Base-by-base conservation (phyloP, 2,888 invertebrate species). In the Aphelenchoides bicaudatus region DNA sequence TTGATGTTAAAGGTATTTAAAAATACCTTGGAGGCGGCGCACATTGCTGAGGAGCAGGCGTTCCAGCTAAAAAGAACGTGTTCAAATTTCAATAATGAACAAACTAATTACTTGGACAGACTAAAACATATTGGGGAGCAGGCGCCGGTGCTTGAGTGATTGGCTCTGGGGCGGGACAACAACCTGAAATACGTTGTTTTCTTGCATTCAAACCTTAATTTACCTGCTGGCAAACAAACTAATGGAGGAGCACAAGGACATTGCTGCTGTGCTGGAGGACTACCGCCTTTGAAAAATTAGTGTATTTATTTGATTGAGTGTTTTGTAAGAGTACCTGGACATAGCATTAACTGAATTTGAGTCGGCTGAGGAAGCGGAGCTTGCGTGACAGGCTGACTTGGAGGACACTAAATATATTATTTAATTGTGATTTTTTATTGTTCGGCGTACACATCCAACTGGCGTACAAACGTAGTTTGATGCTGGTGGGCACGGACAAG, bases 41-140 rank as follows among this genome's bases (percentile, higher is more conserved):
- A 34, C 34, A 34, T 34, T n/a, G 34, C 10, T n/a, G 34, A n/a
- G 10, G 34, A n/a, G 34, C 34, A 34, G n/a, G n/a, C 34, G 34
- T 34, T 34, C 10, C 34, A 34, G 34, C 34, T 34, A 10, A n/a
- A n/a, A 34, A n/a, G 10, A n/a, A 10, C 34, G 34, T 34, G 34
- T 34, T 34, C 34, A n/a, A 10, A n/a, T 34, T n/a, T 34, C 10
- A 10, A 34, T 10, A 34, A 10, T 10, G 10, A 34, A 10, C 5
- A 39, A 13, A 39, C 6, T 6, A 31, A 63, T 27, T 52, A 66
- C 66, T 63, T n/a, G 71, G 71, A 38, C 71, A 71, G 4, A 71
- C 52, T 1, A 71, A 59, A 16, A 70, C 62, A 13, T 34, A 43
- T 47, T 3, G 30, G 25, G 4, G 34, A 31, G n/a, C 43, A 38